phyloP scores from a whole-genome alignment of 2,888 invertebrate species.

The Pediacus dermestoides region DNA sequence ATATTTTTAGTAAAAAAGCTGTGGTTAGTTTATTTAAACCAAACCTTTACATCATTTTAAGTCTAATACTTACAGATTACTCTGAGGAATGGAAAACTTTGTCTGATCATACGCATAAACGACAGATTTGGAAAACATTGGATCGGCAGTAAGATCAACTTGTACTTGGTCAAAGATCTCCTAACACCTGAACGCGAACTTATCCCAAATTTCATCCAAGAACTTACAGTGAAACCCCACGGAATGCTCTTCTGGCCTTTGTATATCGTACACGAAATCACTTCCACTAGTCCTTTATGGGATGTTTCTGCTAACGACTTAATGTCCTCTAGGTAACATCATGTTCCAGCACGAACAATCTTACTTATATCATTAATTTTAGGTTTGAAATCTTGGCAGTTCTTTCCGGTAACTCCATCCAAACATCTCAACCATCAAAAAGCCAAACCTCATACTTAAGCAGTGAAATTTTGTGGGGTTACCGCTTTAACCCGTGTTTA shows the following conservation, averaged over 20 bases:
- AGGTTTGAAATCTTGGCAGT: conserved; percentile 77
- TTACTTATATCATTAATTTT: conserved; percentile 28
- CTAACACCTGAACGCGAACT: conserved; percentile 62
- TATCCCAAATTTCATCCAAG: conserved; percentile 67
- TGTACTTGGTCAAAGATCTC: conserved; percentile 59
- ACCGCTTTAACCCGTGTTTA: conserved; percentile 58
- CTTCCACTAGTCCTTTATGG: conserved; percentile 70
- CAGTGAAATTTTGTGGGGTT: conserved; percentile 77
- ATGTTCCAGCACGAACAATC: conserved; percentile 25
- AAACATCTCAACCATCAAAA: conserved; percentile 68
- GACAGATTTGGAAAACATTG: conserved; percentile 59
- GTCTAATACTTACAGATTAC: too few species aligned
- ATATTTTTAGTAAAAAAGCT: conserved; percentile 68
- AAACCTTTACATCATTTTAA: too few species aligned
- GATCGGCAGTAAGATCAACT: conserved; percentile 61
- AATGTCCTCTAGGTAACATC: conserved; percentile 53
- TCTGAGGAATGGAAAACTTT: conserved; percentile 56
- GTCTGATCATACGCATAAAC: conserved; percentile 74
- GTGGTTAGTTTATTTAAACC: conserved; percentile 53
- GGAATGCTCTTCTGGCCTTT: conserved; percentile 76
- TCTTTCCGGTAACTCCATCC: conserved; percentile 73
- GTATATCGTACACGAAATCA: conserved; percentile 76
- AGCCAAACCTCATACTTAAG: conserved; percentile 73
- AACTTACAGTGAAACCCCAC: conserved; percentile 60
- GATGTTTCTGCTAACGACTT: conserved; percentile 72